Conservation (phyloP, 2,888 invertebrate species). For the Galerucella pusilla region DNA sequence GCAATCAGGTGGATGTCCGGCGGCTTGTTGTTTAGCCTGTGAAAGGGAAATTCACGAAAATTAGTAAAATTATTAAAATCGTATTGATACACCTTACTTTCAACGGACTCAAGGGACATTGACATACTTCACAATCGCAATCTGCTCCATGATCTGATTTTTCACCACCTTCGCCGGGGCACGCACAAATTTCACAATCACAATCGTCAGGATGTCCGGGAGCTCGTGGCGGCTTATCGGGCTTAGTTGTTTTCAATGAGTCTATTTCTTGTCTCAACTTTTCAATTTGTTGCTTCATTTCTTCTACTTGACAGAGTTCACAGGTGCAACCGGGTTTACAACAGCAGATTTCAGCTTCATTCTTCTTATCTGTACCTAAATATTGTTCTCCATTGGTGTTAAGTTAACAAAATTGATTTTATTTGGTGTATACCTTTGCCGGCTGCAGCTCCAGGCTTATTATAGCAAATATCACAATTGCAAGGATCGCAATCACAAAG, state of each 20-base stretch:
- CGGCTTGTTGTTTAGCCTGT: background rate
- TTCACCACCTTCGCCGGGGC: slow-evolving; percentile 5
- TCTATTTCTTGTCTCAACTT: slow-evolving; percentile 5
- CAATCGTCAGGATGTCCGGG: slow-evolving; percentile 21
- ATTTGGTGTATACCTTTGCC: background rate
- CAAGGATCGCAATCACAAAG: slow-evolving; percentile 43
- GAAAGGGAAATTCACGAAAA: background rate
- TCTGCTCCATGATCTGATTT: slow-evolving; percentile 14
- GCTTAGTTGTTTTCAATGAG: background rate
- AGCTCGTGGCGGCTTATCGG: background rate
- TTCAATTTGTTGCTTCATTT: slow-evolving; percentile 11
- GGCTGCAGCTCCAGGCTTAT: slow-evolving; percentile 18
- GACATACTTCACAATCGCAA: slow-evolving; percentile 31
- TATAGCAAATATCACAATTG: slow-evolving; percentile 35
- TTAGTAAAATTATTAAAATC: background rate
- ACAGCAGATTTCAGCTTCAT: background rate
- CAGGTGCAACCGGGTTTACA: slow-evolving; percentile 1
- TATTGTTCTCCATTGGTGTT: background rate
- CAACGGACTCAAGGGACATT: slow-evolving; percentile 22
- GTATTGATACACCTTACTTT: background rate
- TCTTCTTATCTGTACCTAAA: background rate
- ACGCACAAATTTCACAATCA: slow-evolving; percentile 31
- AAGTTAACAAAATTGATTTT: background rate
- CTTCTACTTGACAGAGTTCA: slow-evolving; percentile 15
- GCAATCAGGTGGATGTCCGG: slow-evolving; percentile 14